Conservation (phyloP, 2,888 invertebrate genomes). For the Polia nebulosa region DNA sequence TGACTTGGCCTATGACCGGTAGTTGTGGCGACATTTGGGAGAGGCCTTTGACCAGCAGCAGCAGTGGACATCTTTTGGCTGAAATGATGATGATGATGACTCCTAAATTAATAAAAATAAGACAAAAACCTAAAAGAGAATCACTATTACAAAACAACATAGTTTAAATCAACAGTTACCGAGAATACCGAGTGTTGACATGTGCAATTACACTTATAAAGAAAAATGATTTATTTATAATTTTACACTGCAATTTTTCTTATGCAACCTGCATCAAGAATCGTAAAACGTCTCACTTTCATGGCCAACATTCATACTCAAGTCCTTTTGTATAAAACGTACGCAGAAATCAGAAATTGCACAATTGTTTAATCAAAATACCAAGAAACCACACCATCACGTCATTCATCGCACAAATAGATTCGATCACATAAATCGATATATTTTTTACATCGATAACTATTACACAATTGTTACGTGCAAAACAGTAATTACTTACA, state of each 20-base stretch:
- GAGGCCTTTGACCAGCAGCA: too few species aligned
- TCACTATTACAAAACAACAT: not conserved
- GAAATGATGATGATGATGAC: too few species aligned
- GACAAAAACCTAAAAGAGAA: not conserved
- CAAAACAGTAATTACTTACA: slow-evolving; percentile 83
- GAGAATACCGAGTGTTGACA: slow-evolving; percentile 17
- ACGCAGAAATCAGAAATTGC: slow-evolving; percentile 47
- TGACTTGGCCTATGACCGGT: too few species aligned
- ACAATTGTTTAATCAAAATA: slow-evolving; percentile 66
- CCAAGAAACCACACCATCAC: slow-evolving; percentile 64
- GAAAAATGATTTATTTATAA: slow-evolving; percentile 46
- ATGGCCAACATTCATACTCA: slow-evolving; percentile 47
- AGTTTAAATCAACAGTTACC: slow-evolving; percentile 14
- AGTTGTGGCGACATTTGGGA: too few species aligned
- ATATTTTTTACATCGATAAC: slow-evolving; percentile 76
- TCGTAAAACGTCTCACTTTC: slow-evolving; percentile 49
- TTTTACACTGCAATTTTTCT: slow-evolving; percentile 47
- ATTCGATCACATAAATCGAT: slow-evolving; percentile 71
- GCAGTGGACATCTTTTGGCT: too few species aligned
- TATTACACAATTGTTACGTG: slow-evolving; percentile 87
- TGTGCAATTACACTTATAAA: slow-evolving; percentile 42
- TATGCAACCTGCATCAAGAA: slow-evolving; percentile 48
- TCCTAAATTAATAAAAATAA: not conserved
- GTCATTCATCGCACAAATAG: slow-evolving; percentile 64
- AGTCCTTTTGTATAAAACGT: slow-evolving; percentile 55